Evolutionary conservation across 2,113 vertebrate genomes (phyloP).

Genomic region (Halcyon senegalensis): DNA sequence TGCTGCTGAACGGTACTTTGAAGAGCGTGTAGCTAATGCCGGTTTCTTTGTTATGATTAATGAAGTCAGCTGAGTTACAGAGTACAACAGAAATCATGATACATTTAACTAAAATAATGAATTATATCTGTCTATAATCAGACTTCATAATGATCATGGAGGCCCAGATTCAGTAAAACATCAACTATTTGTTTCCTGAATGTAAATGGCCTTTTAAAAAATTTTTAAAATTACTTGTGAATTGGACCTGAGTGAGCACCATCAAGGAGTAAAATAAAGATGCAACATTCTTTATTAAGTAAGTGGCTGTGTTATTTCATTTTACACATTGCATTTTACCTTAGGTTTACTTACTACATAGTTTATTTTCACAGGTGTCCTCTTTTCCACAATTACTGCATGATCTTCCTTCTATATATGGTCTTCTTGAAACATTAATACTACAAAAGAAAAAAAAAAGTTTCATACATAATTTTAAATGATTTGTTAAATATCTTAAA

Average conservation of each 20-base stretch:
- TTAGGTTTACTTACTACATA: slow-evolving; percentile 77
- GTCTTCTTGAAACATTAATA: background rate
- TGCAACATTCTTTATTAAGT: background rate
- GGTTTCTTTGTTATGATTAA: background rate
- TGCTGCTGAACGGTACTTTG: background rate
- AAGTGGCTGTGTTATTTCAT: background rate
- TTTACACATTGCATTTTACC: background rate
- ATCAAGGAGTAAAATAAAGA: background rate
- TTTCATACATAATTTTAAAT: background rate
- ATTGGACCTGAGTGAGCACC: background rate
- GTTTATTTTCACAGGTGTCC: slow-evolving; percentile 44
- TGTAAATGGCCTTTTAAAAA: background rate
- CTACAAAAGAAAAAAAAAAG: background rate
- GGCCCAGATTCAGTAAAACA: background rate
- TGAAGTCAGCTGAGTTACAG: background rate
- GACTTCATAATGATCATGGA: background rate
- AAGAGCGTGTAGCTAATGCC: background rate
- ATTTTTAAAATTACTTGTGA: background rate
- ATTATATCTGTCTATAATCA: background rate
- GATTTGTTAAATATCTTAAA: background rate
- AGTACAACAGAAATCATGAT: background rate
- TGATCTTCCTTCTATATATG: slow-evolving; percentile 33
- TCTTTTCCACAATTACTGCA: slow-evolving; percentile 64
- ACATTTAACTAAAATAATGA: background rate
- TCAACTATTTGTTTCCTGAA: background rate